phyloP scores from a whole-genome alignment of 2,888 invertebrate species.

The Trichopria drosophilae region DNA sequence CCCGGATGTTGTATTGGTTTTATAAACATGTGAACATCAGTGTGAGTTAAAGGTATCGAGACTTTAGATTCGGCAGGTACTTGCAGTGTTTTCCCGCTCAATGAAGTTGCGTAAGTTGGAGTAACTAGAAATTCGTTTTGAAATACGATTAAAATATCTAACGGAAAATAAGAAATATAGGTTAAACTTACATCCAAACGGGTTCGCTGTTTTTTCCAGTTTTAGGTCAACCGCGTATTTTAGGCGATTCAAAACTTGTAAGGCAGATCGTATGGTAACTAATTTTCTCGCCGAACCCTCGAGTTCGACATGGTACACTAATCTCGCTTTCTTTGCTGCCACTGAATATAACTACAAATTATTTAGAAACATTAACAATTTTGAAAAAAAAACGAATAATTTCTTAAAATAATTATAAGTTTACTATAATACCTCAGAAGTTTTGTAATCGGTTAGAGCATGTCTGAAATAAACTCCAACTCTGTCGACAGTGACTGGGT shows the following conservation, averaged over 20 bases:
- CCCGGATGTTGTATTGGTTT: conserved; percentile 68
- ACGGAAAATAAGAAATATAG: neutral
- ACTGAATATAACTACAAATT: conserved; percentile 39
- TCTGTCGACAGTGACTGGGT: conserved; percentile 92
- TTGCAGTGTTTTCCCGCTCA: conserved; percentile 48
- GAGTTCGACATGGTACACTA: conserved; percentile 88
- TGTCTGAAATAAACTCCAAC: conserved; percentile 92
- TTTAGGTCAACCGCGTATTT: conserved; percentile 73
- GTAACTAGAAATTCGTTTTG: conserved; percentile 40
- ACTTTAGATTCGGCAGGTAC: conserved; percentile 64
- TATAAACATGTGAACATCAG: conserved; percentile 73
- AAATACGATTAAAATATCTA: conserved; percentile 14
- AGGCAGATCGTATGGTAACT: conserved; percentile 87
- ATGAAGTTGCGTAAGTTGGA: conserved; percentile 37
- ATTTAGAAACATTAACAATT: neutral
- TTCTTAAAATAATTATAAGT: conserved; percentile 13
- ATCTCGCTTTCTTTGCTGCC: conserved; percentile 64
- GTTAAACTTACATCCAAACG: conserved; percentile 53
- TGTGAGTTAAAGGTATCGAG: conserved; percentile 78
- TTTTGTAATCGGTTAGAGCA: conserved; percentile 55
- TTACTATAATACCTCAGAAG: conserved; percentile 38
- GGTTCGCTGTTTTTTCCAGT: conserved; percentile 65
- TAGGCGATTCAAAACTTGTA: conserved; percentile 78
- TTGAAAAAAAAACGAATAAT: conserved; percentile 6
- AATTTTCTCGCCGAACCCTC: conserved; percentile 94